A percentile compares a stretch with the other conserved stretches of the same genome.
Evolutionary conservation across 2,888 invertebrate species (phyloP).

Genomic region (Salticus scenicus): DNA sequence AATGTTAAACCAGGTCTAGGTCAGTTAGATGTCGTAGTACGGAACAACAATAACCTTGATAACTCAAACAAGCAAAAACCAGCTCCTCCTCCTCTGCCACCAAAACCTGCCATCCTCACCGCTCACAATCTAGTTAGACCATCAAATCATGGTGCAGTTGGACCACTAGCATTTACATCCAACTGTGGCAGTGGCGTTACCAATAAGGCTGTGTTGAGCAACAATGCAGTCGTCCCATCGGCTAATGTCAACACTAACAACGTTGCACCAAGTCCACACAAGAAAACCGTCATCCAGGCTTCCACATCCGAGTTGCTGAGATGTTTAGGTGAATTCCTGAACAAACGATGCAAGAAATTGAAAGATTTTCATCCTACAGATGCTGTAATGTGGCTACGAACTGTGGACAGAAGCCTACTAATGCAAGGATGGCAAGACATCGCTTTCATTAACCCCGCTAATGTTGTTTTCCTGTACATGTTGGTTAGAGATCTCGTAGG

Average conservation of each 20-base stretch:
- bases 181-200: constrained; percentile 10
- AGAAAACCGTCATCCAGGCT: constrained; percentile 81
- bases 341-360: constrained; percentile 87
- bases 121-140: constrained; percentile 69
- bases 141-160: constrained; percentile 45
- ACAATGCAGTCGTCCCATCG: background rate
- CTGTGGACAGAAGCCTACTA: constrained; percentile 95
- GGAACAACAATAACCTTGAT: constrained; percentile 43
- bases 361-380: constrained; percentile 93
- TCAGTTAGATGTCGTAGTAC: constrained; percentile 74
- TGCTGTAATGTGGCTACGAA: constrained; percentile 98
- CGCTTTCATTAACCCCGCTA: constrained; percentile 99
- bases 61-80: constrained; percentile 15
- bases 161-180: constrained; percentile 48
- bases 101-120: constrained; percentile 68
- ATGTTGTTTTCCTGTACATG: constrained; percentile 99
- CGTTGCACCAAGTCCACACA: constrained; percentile 56
- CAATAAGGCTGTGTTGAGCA: background rate
- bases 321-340: constrained; percentile 96
- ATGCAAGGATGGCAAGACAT: constrained; percentile 99
- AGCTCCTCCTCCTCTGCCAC: constrained; percentile 62
- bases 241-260: constrained; percentile 47
- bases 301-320: constrained; percentile 98
- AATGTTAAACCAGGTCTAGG: constrained; percentile 77
- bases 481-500: constrained; percentile 89